phyloP scores from a whole-genome alignment of 2,113 vertebrate species.

The Carassius auratus region DNA sequence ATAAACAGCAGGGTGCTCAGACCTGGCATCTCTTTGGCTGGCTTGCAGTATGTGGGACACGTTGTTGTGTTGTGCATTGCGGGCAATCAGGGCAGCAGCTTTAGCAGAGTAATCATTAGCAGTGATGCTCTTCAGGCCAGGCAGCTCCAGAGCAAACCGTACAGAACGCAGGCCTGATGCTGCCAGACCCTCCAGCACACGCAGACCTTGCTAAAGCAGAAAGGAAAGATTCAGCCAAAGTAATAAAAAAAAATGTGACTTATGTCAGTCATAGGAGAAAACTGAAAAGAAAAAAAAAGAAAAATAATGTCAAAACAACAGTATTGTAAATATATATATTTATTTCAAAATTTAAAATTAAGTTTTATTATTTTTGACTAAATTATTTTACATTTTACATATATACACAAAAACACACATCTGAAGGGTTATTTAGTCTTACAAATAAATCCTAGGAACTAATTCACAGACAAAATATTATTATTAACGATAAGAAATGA shows the following conservation, averaged over 20 bases:
- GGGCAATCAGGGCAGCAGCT: slow-evolving; percentile 80
- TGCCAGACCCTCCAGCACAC: slow-evolving; percentile 86
- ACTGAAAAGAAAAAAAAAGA: too few species aligned
- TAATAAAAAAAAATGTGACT: not conserved
- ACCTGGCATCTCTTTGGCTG: slow-evolving; percentile 88
- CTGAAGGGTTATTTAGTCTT: too few species aligned
- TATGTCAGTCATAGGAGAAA: not conserved
- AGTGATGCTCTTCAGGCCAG: slow-evolving; percentile 82
- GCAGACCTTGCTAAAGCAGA: slow-evolving; percentile 74
- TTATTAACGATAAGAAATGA: not conserved
- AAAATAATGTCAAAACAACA: not conserved
- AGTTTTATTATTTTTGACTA: not conserved
- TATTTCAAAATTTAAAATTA: not conserved
- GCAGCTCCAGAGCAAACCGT: slow-evolving; percentile 88
- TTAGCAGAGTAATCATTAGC: slow-evolving; percentile 87
- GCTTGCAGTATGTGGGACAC: slow-evolving; percentile 81
- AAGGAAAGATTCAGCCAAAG: not conserved
- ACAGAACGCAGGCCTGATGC: slow-evolving; percentile 91
- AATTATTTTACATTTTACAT: not conserved
- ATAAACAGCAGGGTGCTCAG: not conserved
- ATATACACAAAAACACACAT: too few species aligned
- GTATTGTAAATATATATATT: not conserved
- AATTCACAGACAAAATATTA: too few species aligned
- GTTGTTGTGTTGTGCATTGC: slow-evolving; percentile 81
- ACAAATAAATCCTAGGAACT: too few species aligned